phyloP scores from a whole-genome alignment of 1,140 invertebrate genomes.

The Tribolium castaneum region DNA sequence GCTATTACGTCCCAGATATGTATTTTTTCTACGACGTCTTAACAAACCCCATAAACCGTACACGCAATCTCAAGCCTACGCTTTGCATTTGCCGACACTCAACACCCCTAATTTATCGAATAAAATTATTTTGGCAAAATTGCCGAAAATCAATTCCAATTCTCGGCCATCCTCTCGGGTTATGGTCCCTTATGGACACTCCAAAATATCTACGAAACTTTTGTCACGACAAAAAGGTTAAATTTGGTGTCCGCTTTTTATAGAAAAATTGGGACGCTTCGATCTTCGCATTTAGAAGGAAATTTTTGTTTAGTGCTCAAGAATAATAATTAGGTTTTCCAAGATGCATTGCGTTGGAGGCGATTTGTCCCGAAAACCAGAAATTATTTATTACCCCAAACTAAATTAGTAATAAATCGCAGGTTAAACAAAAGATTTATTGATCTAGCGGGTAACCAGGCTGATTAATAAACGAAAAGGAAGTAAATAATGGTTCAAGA shows the following conservation, averaged over 20 bases:
- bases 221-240: conserved; percentile 1
- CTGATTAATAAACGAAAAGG: conserved; percentile 40
- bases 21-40: conserved; percentile 40
- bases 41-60: not conserved
- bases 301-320: too few relatives aligned
- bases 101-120: not conserved
- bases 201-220: conserved; percentile 13
- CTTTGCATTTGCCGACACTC: not conserved
- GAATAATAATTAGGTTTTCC: not conserved
- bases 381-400: conserved; percentile 10
- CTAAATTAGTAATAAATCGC: conserved; percentile 31
- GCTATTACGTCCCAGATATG: conserved; percentile 27
- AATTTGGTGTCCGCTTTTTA: conserved; percentile 17
- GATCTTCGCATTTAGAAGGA: not conserved
- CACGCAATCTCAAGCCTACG: not conserved
- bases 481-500: conserved; percentile 37
- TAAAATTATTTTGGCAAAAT: not conserved
- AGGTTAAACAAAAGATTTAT: conserved; percentile 38
- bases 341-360: not conserved
- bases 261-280: conserved; percentile 1
- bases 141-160: conserved; percentile 24
- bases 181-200: conserved; percentile 18
- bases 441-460: conserved; percentile 6
- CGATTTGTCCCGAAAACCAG: not conserved
- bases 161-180: conserved; percentile 21